Percentiles rank a stretch among this genome's conserved stretches.
Evolutionary conservation across 2,888 invertebrate species (phyloP).

Genomic region (Drosophila anceps): DNA sequence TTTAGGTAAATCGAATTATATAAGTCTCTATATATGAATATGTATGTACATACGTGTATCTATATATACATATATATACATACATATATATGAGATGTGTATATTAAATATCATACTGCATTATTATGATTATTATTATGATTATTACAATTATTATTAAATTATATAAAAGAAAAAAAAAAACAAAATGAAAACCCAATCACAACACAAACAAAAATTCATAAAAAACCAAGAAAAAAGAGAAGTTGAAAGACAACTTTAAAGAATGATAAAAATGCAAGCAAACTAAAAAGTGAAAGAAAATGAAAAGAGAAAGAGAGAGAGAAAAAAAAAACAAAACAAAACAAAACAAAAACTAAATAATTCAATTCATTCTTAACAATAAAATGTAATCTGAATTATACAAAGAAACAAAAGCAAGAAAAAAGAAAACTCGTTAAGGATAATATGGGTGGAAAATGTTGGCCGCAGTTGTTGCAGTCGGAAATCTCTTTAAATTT

Average conservation of each 20-base stretch:
- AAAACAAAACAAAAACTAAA: conserved; percentile 58
- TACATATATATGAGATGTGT: conserved; percentile 18
- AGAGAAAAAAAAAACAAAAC: conserved; percentile 34
- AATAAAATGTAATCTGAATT: conserved; percentile 84
- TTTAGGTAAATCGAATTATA: conserved; percentile 84
- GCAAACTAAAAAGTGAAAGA: conserved; percentile 44
- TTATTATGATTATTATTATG: conserved; percentile 63
- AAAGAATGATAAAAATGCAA: conserved; percentile 36
- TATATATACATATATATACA: neutral
- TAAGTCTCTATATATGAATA: conserved; percentile 38
- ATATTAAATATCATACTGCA: conserved; percentile 64
- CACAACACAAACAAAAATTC: conserved; percentile 48
- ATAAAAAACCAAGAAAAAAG: conserved; percentile 15
- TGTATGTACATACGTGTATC: no score
- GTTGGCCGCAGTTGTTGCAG: neutral
- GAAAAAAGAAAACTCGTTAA: conserved; percentile 31
- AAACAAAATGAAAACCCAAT: conserved; percentile 28
- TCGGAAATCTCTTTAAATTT: conserved; percentile 3
- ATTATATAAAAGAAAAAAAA: conserved; percentile 32
- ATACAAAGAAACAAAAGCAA: conserved; percentile 60
- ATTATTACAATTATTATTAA: conserved; percentile 47
- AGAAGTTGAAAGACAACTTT: conserved; percentile 56
- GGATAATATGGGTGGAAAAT: conserved; percentile 19
- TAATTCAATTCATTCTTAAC: conserved; percentile 84
- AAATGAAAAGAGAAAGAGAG: conserved; percentile 35